Base-by-base conservation (phyloP, 2,888 invertebrate genomes). In the Branchellion lobata region DNA sequence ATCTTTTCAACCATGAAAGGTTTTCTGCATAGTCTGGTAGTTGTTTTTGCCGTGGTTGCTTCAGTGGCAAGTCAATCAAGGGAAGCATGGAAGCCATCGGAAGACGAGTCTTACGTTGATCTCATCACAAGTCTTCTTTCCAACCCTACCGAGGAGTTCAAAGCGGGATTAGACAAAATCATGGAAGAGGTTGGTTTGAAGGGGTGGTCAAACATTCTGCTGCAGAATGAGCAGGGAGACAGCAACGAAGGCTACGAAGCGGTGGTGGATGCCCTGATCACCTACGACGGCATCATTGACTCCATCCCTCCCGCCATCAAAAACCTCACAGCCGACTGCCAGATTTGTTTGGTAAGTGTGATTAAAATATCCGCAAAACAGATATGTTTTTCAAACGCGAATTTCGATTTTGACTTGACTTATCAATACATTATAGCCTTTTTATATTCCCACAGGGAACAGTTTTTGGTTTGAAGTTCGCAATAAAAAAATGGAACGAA, bases 281-380 rank as follows among this genome's bases (percentile, higher is more conserved):
- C 36, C 14, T 3, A 33, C 5, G 8, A n/a, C n/a, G 21, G 24
- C 36, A 3, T 40, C 34, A 73, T 34, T 31, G 27, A 51, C 53
- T 29, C 75, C 3, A 75, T 75, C n/a, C 75, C 75, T 1, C 75
- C 75, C 1, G 29, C 1, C 11, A n/a, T 75, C 29, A 75, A 75
- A 51, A 75, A 75, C 31, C 47, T 47, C 31, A 75, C 75, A 0
- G 29, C 29, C n/a, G 2, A 40, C 31, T 75, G 75, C 75, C n/a
- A 75, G 53, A 31, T 75, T n/a, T 75, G 75, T 29, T 14, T 75
- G 31, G 75, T 75, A 24, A 75, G 75, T 11, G n/a, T n/a, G 53
- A 21, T 51, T 51, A 51, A 51, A 51, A 51, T 51, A 11, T 18
- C 21, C 21, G 29, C 34, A 3, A 8, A 71, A 71, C 21, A 29